These are phyloP conservation scores for Boloria euphrosyne DNA, from an alignment of 2,888 invertebrate species.

Conservation along the genomic window DNA sequence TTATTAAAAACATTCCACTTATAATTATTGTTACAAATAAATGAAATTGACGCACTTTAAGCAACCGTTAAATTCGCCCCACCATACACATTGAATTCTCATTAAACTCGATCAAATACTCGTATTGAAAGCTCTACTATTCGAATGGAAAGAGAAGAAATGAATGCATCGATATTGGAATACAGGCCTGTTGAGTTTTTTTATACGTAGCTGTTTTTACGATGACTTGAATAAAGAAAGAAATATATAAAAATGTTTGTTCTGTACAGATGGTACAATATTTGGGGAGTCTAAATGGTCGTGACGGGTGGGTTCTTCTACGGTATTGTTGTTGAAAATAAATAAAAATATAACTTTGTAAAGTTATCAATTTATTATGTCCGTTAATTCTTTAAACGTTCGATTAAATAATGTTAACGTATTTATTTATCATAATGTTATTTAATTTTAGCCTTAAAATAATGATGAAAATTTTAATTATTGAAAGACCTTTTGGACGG, in stretches of 20 bases:
- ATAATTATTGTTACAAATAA: neutral
- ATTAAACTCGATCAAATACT: constrained; percentile 37
- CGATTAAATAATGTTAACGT: no score
- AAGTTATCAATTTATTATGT: no score
- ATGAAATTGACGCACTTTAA: constrained; percentile 9
- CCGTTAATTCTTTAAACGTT: no score
- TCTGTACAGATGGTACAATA: no score
- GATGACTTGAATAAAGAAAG: neutral
- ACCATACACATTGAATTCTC: constrained; percentile 32
- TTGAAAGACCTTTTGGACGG: no score
- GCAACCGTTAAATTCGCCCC: constrained; percentile 3
- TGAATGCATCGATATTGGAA: constrained; percentile 34
- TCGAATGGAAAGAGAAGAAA: constrained; percentile 34
- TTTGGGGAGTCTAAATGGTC: no score
- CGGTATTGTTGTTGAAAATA: no score
- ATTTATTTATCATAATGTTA: no score
- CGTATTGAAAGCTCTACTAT: constrained; percentile 33
- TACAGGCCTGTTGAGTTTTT: constrained; percentile 23
- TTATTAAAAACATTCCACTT: neutral
- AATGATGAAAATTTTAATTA: no score
- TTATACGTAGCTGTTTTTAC: constrained; percentile 4
- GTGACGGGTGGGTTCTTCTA: no score
- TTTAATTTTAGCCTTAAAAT: no score
- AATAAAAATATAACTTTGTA: no score
- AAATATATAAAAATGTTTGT: neutral